Evolutionary conservation across 64 coral and sea anemone genomes (phyloP).

Genomic region (Hydrozoanthus tunicans): DNA sequence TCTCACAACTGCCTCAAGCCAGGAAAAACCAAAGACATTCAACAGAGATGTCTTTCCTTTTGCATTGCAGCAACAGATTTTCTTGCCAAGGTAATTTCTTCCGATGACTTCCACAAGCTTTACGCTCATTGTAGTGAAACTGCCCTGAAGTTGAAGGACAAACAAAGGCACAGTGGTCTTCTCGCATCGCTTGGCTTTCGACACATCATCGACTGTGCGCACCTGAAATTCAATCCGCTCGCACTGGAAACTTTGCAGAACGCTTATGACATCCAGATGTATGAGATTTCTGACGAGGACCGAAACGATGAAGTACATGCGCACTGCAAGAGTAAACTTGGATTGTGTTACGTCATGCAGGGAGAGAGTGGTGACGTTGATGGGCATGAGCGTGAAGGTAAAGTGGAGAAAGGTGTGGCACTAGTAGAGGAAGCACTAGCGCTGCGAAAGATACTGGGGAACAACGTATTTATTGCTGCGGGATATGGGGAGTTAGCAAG

Average conservation of each 20-base stretch:
- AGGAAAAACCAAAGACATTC: not conserved
- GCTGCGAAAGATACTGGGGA: not conserved
- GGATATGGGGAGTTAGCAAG: slow-evolving; percentile 27
- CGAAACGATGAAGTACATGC: slow-evolving; percentile 11
- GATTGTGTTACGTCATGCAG: slow-evolving; percentile 19
- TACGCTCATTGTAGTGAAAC: not conserved
- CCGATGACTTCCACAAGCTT: slow-evolving; percentile 33
- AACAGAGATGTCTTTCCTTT: slow-evolving; percentile 1
- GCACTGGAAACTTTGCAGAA: slow-evolving; percentile 18
- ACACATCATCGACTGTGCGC: slow-evolving; percentile 27
- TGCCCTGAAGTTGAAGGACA: not conserved
- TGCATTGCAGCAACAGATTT: slow-evolving; percentile 31
- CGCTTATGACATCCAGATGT: slow-evolving; percentile 2
- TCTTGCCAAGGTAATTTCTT: slow-evolving; percentile 27
- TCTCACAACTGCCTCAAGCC: slow-evolving; percentile 1
- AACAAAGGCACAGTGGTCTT: not conserved
- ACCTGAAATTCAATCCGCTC: not conserved
- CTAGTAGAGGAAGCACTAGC: not conserved
- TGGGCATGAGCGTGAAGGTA: not conserved
- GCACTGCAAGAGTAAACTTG: slow-evolving; percentile 40
- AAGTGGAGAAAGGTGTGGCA: not conserved
- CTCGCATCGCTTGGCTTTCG: slow-evolving; percentile 25
- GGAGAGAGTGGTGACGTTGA: not conserved
- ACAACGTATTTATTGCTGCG: not conserved
- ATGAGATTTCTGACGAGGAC: not conserved